Base-by-base conservation (phyloP, 2,113 vertebrate genomes). In the Micromys minutus region DNA sequence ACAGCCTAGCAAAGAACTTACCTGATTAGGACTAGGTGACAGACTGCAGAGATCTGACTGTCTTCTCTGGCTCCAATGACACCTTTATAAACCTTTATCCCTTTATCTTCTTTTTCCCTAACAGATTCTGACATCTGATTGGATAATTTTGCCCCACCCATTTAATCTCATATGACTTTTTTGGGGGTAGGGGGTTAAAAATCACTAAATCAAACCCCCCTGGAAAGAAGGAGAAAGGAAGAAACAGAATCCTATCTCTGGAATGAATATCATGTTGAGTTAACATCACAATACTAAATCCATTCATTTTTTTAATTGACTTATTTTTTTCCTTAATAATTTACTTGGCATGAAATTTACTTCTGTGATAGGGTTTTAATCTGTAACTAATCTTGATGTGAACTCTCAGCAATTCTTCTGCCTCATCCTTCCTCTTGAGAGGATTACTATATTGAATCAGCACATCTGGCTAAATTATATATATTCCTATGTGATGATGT, bases 1-100 rank as follows among this genome's bases (percentile, higher is more conserved):
- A n/a, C 29, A 2, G 36, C 11, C 19, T 21, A 57, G 34, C 5
- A 1, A 80, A 80, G 34, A 21, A 80, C 34, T 57, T 55, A 80
- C 77, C 50, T 83, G 13, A 55, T 4, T 57, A 26, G 22, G 36
- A 26, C 12, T 5, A 4, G 52, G 36, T 39, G 79, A 39, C 34
- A 10, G 8, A 61, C 9, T 12, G 0, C 26, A 2, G 0, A 29
- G 6, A 24, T 59, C 87, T 3, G 1, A 9, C 7, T 0, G 0
- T 26, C 36, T 42, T 42, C 29, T 1, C 69, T 26, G 1, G 16
- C 24, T 19, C 59, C 7, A 2, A 29, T 45, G 75, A 45, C 39
- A 74, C 45, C 7, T 21, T 57, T 1, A 55, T 19, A n/a, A 13
- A 81, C 22, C 79, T 61, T 83, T 63, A n/a, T n/a, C n/a, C n/a